Evolutionary conservation across 1,140 invertebrate species (phyloP), one percentile per base, ranked within the genome.

Genomic region (Musca domestica): DNA sequence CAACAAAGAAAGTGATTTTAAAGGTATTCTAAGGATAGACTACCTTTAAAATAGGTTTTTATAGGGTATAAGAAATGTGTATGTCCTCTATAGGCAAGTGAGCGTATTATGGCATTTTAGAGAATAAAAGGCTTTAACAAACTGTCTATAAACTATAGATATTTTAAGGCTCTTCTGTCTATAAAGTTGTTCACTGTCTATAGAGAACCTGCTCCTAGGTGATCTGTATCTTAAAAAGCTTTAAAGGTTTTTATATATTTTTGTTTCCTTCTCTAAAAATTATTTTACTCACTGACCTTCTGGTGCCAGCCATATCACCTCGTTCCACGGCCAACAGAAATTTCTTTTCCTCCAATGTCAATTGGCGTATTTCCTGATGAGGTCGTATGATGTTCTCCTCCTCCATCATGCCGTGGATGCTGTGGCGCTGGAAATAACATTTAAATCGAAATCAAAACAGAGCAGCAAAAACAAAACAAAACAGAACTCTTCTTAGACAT

Each of bases 331-430:
- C 93, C 74, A 96, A 83, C 48, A 96, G 87, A 83, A 93, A 96
- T 82, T 94, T 93, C 85, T 96, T 96, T 84, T 97, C 95, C 71
- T 94, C 91, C 70, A 93, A 83, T 47, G 92, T 90, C 67, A 96
- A 87, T 78, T 92, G 91, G 2, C 89, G 90, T 85, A 95, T 95
- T 86, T 95, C 92, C 82, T 94, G 92, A 82, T 95, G 92, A 66
- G 93, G 93, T 70, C 92, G 86, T 73, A 93, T 89, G 72, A 92
- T 91, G 74, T 92, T 92, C 78, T 93, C 91, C 79, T 94, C 92
- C 81, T 94, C 93, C 85, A 92, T 93, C 92, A 95, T 95, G 64
- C 93, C 92, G 79, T 94, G 92, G 76, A 95, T 95, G 82, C 92
- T 94, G 85, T 94, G 92, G 73, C 92, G 89, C 92, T 94, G 22